phyloP scores from a whole-genome alignment of 2,113 vertebrate species.

The Alexandromys fortis region DNA sequence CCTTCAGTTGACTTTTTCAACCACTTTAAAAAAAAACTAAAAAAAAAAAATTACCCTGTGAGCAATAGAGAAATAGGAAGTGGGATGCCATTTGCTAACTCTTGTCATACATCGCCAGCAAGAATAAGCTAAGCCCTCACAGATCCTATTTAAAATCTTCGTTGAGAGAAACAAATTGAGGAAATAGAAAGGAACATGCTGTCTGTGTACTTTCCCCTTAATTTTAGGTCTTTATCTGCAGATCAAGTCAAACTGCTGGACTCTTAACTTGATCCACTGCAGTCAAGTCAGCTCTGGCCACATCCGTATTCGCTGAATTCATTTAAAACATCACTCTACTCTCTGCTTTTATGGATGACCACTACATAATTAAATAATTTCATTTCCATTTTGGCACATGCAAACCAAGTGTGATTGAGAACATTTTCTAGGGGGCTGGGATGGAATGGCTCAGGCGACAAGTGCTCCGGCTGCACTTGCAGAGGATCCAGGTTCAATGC shows the following conservation, averaged over 20 bases:
- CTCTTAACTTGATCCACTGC: not conserved
- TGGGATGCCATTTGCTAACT: not conserved
- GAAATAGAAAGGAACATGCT: not conserved
- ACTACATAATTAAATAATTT: constrained; percentile 25
- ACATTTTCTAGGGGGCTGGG: not conserved
- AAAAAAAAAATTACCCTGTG: not conserved
- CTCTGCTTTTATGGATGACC: not conserved
- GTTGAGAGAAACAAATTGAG: constrained; percentile 6
- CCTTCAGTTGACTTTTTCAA: not conserved
- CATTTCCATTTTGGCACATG: not conserved
- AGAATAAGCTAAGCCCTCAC: not conserved
- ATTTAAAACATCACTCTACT: constrained; percentile 1
- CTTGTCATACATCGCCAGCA: not conserved
- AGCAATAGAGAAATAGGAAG: not conserved
- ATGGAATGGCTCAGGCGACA: not conserved
- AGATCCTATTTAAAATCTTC: not conserved
- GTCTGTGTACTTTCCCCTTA: not conserved
- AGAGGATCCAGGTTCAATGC: not conserved
- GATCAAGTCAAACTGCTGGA: not conserved
- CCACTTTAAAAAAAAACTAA: not conserved
- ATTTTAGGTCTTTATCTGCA: constrained; percentile 42
- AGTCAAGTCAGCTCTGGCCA: not conserved
- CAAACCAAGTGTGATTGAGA: not conserved
- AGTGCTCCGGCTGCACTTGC: not conserved
- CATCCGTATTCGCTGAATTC: constrained; percentile 5